These are phyloP conservation scores for Meliscaeva auricollis DNA, from an alignment of 2,888 invertebrate species.

Conservation along the genomic window DNA sequence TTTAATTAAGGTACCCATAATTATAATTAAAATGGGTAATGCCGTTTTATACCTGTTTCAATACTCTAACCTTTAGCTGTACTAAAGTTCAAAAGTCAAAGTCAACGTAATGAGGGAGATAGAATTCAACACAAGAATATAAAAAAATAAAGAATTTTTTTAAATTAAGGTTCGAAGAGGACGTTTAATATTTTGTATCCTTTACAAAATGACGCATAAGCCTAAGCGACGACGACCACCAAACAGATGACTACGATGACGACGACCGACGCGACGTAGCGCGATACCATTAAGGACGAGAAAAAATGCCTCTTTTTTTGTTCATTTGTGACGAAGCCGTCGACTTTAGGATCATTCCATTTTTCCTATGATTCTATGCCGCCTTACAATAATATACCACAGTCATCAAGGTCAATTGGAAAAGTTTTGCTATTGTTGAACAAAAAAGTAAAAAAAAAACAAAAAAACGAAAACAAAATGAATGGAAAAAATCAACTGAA, in stretches of 20 bases:
- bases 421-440: conserved; percentile 62
- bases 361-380: background rate
- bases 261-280: background rate
- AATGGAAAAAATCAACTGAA: conserved; percentile 20
- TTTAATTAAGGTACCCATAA: too few species aligned
- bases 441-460: background rate
- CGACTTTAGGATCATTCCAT: background rate
- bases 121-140: background rate
- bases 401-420: conserved; percentile 73
- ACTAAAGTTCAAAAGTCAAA: conserved; percentile 1
- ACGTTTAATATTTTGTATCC: background rate
- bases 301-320: background rate
- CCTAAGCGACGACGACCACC: background rate
- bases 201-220: background rate
- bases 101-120: background rate
- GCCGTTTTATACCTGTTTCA: background rate
- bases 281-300: background rate
- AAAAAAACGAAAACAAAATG: background rate
- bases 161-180: background rate
- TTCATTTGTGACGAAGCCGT: conserved; percentile 1
- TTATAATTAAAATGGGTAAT: conserved; percentile 9
- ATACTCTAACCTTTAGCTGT: background rate
- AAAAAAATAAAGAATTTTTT: background rate
- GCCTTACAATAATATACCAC: background rate
- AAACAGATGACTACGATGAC: background rate